Evolutionary conservation across 2,888 invertebrate genomes (phyloP).

Genomic region (Vanessa cardui): DNA sequence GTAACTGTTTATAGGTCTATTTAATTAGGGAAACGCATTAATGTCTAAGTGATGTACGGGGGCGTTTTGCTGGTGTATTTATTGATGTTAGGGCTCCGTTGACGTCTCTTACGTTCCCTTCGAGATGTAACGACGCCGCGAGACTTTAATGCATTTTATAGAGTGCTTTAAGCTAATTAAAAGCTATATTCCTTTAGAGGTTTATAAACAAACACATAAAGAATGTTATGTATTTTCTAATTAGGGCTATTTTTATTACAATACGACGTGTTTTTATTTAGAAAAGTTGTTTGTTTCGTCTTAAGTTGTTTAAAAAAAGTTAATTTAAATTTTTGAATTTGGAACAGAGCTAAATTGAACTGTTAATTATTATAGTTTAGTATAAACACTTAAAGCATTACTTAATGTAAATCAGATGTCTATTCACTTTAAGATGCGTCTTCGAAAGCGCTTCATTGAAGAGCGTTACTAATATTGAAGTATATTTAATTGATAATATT

Average conservation of each 20-base stretch:
- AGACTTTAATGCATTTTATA: slow-evolving; percentile 24
- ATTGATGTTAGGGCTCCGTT: slow-evolving; percentile 33
- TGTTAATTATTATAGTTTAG: too few species aligned
- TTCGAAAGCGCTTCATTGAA: too few species aligned
- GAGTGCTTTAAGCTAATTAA: slow-evolving; percentile 31
- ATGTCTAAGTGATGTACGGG: slow-evolving; percentile 41
- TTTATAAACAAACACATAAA: slow-evolving; percentile 28
- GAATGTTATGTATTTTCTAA: slow-evolving; percentile 11
- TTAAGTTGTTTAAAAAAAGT: background rate
- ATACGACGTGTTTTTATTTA: background rate
- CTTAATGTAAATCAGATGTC: too few species aligned
- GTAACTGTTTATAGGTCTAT: slow-evolving; percentile 53
- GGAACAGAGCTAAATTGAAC: too few species aligned
- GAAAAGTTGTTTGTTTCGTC: background rate
- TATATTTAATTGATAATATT: too few species aligned
- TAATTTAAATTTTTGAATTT: too few species aligned
- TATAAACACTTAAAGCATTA: too few species aligned
- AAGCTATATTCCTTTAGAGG: slow-evolving; percentile 19
- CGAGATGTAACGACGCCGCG: slow-evolving; percentile 19
- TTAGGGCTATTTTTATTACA: slow-evolving; percentile 6
- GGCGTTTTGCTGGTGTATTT: slow-evolving; percentile 35
- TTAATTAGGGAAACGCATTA: slow-evolving; percentile 51
- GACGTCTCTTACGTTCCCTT: slow-evolving; percentile 18
- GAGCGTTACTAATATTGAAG: too few species aligned
- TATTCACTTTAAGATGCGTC: too few species aligned